phyloP scores from a whole-genome alignment of 2,797 vertebrate genomes.

The Tachyglossus aculeatus region DNA sequence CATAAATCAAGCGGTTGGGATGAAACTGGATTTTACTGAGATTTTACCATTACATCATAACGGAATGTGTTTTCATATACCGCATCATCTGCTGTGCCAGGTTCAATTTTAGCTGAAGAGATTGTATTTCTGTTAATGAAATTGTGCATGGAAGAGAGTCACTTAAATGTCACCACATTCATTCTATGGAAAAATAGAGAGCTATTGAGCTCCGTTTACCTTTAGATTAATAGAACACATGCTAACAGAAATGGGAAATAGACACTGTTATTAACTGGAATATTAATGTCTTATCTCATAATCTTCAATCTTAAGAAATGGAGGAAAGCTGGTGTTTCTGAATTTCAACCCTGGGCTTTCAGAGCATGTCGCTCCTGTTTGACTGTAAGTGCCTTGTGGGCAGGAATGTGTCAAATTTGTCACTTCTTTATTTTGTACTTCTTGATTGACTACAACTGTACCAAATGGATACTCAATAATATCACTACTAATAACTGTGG shows the following conservation, averaged over 20 bases:
- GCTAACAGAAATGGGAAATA: background rate
- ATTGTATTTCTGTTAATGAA: conserved; percentile 34
- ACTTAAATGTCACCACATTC: conserved; percentile 14
- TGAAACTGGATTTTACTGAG: conserved; percentile 33
- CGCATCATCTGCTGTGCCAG: background rate
- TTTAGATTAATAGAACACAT: background rate
- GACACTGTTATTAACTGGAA: conserved; percentile 6
- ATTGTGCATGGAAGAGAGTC: conserved; percentile 35
- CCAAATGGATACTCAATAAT: too few relatives aligned
- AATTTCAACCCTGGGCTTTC: too few relatives aligned
- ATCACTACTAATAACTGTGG: too few relatives aligned
- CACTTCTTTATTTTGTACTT: too few relatives aligned
- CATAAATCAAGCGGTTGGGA: conserved; percentile 14
- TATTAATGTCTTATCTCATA: background rate
- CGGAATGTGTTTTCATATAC: conserved; percentile 23
- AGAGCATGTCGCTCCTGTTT: too few relatives aligned
- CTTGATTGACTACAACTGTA: too few relatives aligned
- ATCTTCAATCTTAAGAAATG: background rate
- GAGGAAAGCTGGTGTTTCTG: background rate
- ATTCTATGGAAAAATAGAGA: conserved; percentile 34
- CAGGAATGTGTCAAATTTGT: too few relatives aligned
- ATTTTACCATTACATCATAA: conserved; percentile 22
- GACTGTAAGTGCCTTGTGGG: too few relatives aligned
- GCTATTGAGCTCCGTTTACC: conserved; percentile 15
- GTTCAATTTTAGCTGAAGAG: conserved; percentile 32